These are phyloP conservation scores for Drosophila meridionalis DNA, from an alignment of 2,888 invertebrate genomes.

Conservation along the genomic window DNA sequence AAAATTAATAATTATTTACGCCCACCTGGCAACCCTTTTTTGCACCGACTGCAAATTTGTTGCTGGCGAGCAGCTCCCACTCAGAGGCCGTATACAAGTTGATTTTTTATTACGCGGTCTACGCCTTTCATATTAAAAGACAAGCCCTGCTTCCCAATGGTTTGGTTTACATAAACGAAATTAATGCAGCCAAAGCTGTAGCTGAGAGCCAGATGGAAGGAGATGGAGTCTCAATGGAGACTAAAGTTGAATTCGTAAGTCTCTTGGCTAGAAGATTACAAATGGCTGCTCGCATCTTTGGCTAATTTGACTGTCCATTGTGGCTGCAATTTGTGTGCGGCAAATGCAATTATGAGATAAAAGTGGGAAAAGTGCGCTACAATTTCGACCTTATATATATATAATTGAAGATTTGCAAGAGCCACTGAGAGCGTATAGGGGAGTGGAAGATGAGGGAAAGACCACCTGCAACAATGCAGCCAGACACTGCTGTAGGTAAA, in stretches of 20 bases:
- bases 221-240: background rate
- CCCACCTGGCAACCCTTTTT: conserved; percentile 56
- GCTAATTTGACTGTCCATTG: conserved; percentile 71
- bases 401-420: conserved; percentile 66
- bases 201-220: background rate
- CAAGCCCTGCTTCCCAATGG: conserved; percentile 70
- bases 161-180: conserved; percentile 82
- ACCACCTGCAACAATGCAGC: conserved; percentile 59
- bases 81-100: conserved; percentile 56
- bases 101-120: conserved; percentile 81
- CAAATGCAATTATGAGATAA: conserved; percentile 82
- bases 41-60: conserved; percentile 24
- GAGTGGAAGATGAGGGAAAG: conserved; percentile 3
- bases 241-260: background rate
- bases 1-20: background rate
- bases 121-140: conserved; percentile 76
- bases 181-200: conserved; percentile 61
- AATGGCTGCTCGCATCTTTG: conserved; percentile 57
- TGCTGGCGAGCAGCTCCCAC: conserved; percentile 54
- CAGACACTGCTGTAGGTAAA: conserved; percentile 48
- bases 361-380: conserved; percentile 47
- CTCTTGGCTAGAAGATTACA: conserved; percentile 58
- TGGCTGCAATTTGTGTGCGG: conserved; percentile 47
- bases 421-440: background rate
- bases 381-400: conserved; percentile 39